A percentile compares a stretch with the other conserved stretches of the same genome.
These are phyloP conservation scores for Caradrina kadenii DNA, from an alignment of 2,888 invertebrate species.

Conservation along the genomic window DNA sequence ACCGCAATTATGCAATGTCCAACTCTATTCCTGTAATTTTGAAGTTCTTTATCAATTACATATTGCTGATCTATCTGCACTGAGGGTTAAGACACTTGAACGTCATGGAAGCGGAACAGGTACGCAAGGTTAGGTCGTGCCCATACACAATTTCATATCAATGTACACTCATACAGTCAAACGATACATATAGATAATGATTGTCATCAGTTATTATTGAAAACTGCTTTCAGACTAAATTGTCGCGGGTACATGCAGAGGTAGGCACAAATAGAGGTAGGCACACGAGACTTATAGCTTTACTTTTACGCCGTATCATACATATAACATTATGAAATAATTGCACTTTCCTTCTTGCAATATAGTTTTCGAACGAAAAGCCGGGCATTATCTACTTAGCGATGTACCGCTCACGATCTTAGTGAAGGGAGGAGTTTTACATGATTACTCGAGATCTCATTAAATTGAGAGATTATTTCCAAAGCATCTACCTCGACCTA, in stretches of 20 bases:
- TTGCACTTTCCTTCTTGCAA: slow-evolving; percentile 49
- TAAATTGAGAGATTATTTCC: slow-evolving; percentile 18
- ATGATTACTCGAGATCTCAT: slow-evolving; percentile 19
- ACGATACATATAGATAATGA: slow-evolving; percentile 18
- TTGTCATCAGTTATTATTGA: slow-evolving; percentile 21
- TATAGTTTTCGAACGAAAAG: slow-evolving; percentile 33
- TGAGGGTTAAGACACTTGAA: background rate
- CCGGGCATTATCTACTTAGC: slow-evolving; percentile 44
- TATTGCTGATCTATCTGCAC: no score
- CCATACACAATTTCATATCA: slow-evolving; percentile 19
- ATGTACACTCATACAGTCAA: slow-evolving; percentile 30
- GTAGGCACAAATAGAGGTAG: slow-evolving; percentile 56
- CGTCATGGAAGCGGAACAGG: slow-evolving; percentile 11
- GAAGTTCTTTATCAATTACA: no score
- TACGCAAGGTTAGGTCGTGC: slow-evolving; percentile 21
- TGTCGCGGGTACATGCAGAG: slow-evolving; percentile 39
- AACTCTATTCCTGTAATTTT: no score
- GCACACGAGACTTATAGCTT: slow-evolving; percentile 54
- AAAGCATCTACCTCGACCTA: slow-evolving; percentile 8
- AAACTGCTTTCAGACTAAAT: slow-evolving; percentile 61
- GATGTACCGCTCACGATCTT: slow-evolving; percentile 28
- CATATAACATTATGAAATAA: slow-evolving; percentile 46
- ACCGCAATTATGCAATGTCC: no score
- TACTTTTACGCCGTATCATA: slow-evolving; percentile 43
- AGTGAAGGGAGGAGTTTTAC: slow-evolving; percentile 13